Evolutionary conservation across 2,888 invertebrate species (phyloP).

Genomic region (Athalia cordata): DNA sequence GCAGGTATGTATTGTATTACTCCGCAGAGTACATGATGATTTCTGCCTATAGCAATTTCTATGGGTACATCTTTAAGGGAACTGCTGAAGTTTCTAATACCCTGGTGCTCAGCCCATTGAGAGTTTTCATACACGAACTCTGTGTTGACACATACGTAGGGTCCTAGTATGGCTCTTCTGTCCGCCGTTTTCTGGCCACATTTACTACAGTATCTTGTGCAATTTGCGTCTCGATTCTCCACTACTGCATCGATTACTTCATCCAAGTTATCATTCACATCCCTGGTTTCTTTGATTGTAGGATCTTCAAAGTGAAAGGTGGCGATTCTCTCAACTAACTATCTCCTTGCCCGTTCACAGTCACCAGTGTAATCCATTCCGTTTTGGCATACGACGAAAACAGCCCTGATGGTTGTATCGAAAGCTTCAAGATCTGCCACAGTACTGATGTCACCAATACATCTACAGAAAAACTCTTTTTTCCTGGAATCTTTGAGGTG

Average conservation of each 20-base stretch:
- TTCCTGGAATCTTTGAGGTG: conserved; percentile 14
- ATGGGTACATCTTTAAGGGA: conserved; percentile 17
- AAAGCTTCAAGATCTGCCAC: neutral
- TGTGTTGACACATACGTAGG: conserved; percentile 20
- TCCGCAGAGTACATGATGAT: conserved; percentile 22
- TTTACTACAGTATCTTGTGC: neutral
- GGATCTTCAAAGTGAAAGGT: conserved; percentile 21
- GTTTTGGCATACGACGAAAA: conserved; percentile 19
- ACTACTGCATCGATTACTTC: neutral
- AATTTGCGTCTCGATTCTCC: neutral
- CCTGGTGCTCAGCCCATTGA: conserved; percentile 1
- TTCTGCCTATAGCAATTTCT: neutral
- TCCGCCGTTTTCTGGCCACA: conserved; percentile 11
- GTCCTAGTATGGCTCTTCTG: conserved; percentile 7
- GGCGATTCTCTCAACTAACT: conserved; percentile 12
- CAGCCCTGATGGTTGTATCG: neutral
- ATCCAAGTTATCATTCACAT: neutral
- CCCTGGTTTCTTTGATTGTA: conserved; percentile 1
- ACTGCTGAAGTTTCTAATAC: neutral
- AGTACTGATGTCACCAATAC: conserved; percentile 3
- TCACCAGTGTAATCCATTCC: conserved; percentile 10
- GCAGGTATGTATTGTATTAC: conserved; percentile 9
- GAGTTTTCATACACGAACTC: conserved; percentile 23
- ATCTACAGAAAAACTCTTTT: conserved; percentile 22
- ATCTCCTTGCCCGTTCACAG: neutral